phyloP scores from a whole-genome alignment of 2,888 invertebrate genomes.

The Ochropleura leucogaster region DNA sequence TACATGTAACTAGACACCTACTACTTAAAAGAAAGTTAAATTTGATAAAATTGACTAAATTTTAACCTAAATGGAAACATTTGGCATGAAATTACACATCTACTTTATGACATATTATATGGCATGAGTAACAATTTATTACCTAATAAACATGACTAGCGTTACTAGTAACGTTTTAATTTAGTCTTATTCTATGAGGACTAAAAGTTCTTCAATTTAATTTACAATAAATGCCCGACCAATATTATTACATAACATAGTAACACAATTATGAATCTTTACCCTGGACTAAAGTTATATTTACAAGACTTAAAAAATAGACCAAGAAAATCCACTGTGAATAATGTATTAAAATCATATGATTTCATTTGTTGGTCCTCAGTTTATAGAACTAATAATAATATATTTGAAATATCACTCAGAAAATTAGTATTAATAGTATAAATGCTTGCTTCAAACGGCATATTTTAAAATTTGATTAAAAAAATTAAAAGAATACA shows the following conservation, averaged over 20 bases:
- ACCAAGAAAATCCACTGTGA: constrained; percentile 41
- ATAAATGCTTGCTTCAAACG: constrained; percentile 48
- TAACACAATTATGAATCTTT: constrained; percentile 52
- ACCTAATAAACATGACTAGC: constrained; percentile 76
- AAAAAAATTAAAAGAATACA: constrained; percentile 41
- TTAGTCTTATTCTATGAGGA: constrained; percentile 59
- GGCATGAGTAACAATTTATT: constrained; percentile 67
- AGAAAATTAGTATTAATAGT: constrained; percentile 51
- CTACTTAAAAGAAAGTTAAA: constrained; percentile 43
- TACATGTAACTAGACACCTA: constrained; percentile 61
- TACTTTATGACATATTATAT: constrained; percentile 67
- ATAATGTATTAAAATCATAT: constrained; percentile 35
- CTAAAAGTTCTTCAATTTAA: constrained; percentile 40
- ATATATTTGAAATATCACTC: constrained; percentile 53
- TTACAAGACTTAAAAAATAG: constrained; percentile 54
- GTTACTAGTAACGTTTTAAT: constrained; percentile 74
- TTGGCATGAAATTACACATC: constrained; percentile 71
- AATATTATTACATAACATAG: constrained; percentile 43
- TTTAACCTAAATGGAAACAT: constrained; percentile 66
- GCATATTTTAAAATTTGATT: constrained; percentile 35
- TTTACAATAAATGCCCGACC: constrained; percentile 53
- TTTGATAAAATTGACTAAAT: constrained; percentile 61
- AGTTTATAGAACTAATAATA: constrained; percentile 43
- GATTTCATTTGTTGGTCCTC: constrained; percentile 53
- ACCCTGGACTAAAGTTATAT: constrained; percentile 60